Evolutionary conservation across 2,113 vertebrate genomes (phyloP).

Genomic region (Equus quagga): DNA sequence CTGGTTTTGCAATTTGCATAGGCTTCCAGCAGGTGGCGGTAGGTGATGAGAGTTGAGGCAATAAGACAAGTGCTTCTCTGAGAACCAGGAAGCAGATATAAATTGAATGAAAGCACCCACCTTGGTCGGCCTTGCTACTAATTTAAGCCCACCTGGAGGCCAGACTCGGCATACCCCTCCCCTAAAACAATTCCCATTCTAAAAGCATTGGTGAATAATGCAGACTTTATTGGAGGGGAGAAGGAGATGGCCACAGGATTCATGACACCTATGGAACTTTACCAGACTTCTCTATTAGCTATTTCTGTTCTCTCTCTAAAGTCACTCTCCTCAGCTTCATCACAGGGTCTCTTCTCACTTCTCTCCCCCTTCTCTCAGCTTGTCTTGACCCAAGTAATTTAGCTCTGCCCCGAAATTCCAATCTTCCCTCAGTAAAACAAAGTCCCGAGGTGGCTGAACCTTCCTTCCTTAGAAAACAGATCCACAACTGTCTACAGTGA

Average conservation of each 20-base stretch:
- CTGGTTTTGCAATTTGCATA: background rate
- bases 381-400: background rate
- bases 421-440: background rate
- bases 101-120: no score
- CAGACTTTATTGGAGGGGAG: background rate
- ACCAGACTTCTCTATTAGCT: background rate
- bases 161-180: background rate
- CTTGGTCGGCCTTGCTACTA: background rate
- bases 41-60: background rate
- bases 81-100: background rate
- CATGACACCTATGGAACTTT: background rate
- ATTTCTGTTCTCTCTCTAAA: background rate
- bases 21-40: background rate
- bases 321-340: background rate
- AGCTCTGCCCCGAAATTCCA: background rate
- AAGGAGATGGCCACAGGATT: background rate
- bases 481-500: background rate
- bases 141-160: background rate
- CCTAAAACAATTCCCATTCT: background rate
- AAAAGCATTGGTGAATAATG: background rate
- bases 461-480: background rate
- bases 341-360: background rate
- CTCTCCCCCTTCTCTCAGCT: background rate
- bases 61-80: background rate
- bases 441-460: background rate